Percentiles rank a stretch among this genome's conserved stretches.
phyloP scores from a whole-genome alignment of 2,113 vertebrate species.

The Pagrus major region DNA sequence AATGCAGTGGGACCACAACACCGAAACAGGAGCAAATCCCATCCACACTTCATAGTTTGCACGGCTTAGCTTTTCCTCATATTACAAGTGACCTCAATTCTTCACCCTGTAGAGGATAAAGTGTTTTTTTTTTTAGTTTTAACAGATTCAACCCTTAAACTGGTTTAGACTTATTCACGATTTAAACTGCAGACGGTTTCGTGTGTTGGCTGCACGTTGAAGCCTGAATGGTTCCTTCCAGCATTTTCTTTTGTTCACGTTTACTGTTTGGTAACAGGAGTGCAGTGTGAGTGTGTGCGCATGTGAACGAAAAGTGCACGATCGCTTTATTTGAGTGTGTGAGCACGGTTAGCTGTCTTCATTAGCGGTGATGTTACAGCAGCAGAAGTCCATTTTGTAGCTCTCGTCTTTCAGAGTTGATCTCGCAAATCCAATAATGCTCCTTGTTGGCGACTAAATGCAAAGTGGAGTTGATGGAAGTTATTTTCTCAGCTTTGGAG shows the following conservation, averaged over 20 bases:
- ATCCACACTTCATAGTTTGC: background rate
- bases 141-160: constrained; percentile 24
- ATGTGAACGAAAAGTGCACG: constrained; percentile 20
- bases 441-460: background rate
- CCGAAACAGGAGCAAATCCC: background rate
- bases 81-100: constrained; percentile 17
- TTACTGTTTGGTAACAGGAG: background rate
- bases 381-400: background rate
- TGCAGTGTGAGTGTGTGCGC: background rate
- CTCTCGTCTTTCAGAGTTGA: background rate
- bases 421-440: background rate
- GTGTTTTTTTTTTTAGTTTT: background rate
- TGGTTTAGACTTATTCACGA: background rate
- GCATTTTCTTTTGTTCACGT: background rate
- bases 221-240: background rate
- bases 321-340: background rate
- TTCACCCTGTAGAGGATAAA: background rate
- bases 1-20: background rate
- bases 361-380: background rate
- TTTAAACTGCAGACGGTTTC: constrained; percentile 1
- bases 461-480: background rate
- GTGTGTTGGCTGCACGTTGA: background rate
- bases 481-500: background rate
- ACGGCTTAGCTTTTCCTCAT: constrained; percentile 8
- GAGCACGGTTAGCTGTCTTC: background rate